phyloP scores from a whole-genome alignment of 2,113 vertebrate genomes.

The Chaetura pelagica region DNA sequence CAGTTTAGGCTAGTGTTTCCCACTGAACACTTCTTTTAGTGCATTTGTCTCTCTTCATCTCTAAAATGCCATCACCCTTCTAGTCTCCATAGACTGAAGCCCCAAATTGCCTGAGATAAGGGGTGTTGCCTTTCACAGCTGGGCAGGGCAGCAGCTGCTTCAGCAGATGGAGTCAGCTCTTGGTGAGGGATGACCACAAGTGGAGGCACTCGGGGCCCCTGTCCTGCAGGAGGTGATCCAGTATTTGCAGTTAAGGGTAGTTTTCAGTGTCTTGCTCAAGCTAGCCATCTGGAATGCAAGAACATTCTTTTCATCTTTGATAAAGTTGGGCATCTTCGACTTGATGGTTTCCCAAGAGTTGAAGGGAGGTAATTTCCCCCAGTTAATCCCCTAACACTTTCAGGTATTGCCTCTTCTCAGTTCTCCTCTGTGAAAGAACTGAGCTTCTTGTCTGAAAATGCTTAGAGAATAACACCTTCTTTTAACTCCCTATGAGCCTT shows the following conservation, averaged over 20 bases:
- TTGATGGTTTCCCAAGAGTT: neutral
- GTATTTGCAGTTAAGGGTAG: neutral
- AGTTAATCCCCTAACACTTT: neutral
- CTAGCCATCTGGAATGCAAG: neutral
- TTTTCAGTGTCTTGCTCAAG: neutral
- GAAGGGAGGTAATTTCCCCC: neutral
- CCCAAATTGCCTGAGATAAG: neutral
- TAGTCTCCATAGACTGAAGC: neutral
- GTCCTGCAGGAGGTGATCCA: neutral
- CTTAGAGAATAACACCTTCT: neutral
- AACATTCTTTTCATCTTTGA: neutral
- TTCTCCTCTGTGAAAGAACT: neutral
- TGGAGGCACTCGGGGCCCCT: rapidly evolving
- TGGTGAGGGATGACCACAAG: neutral
- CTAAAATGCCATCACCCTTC: neutral
- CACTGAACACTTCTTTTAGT: neutral
- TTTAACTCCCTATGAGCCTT: neutral
- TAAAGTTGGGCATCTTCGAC: neutral
- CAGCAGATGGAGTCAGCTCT: rapidly evolving
- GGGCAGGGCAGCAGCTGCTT: neutral
- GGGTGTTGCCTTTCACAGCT: neutral
- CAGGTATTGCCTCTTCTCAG: neutral
- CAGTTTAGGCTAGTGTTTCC: neutral
- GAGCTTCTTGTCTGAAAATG: neutral
- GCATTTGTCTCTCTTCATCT: neutral